Evolutionary conservation across 2,888 invertebrate species (phyloP).

Genomic region (Pristionchus maxplancki): DNA sequence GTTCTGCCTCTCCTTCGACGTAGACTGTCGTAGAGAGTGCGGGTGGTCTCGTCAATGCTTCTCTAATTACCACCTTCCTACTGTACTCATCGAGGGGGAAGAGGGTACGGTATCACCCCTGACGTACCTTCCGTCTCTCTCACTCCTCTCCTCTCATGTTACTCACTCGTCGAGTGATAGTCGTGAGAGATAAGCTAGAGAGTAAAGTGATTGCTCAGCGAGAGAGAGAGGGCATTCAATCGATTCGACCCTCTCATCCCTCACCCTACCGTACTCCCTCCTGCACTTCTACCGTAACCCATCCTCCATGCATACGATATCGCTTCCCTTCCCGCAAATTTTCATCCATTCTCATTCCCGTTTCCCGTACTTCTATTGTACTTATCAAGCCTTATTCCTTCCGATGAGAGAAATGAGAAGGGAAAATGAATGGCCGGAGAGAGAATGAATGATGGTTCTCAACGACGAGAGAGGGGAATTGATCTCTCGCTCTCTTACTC

Average conservation of each 20-base stretch:
- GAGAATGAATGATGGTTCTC: not conserved
- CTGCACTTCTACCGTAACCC: not conserved
- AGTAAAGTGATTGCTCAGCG: constrained; percentile 9
- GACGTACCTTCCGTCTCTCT: not conserved
- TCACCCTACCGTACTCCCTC: not conserved
- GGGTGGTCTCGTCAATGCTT: not conserved
- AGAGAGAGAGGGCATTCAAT: not conserved
- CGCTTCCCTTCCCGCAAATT: not conserved
- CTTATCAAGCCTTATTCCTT: constrained; percentile 25
- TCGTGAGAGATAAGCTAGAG: constrained; percentile 18
- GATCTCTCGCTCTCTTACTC: not conserved
- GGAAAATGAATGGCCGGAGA: not conserved
- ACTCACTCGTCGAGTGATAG: constrained; percentile 27
- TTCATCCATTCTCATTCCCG: constrained; percentile 24
- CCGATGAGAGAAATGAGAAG: not conserved
- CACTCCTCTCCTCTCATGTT: not conserved
- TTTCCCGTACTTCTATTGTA: constrained; percentile 25
- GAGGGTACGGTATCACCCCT: not conserved
- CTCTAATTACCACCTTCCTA: not conserved
- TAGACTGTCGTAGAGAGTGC: not conserved
- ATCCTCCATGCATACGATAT: not conserved
- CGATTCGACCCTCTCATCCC: not conserved
- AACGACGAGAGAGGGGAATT: not conserved
- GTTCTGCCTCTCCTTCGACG: not conserved
- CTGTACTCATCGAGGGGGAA: not conserved